A percentile compares a stretch with the other conserved stretches of the same genome.
phyloP scores from a whole-genome alignment of 2,888 invertebrate genomes.

The Brachyopa scutellaris region DNA sequence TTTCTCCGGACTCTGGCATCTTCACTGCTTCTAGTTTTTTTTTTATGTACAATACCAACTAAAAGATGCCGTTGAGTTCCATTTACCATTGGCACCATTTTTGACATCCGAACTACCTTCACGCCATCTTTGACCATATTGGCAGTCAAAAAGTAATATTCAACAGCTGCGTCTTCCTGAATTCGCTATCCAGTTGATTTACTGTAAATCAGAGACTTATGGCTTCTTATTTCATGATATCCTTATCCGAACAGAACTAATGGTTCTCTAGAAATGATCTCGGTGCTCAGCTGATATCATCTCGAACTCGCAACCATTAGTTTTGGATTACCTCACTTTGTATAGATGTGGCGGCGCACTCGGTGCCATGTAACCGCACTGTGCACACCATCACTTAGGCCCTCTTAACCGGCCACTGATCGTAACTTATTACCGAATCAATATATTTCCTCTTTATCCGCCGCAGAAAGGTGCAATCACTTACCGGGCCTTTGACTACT shows the following conservation, averaged over 20 bases:
- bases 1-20: too few relatives aligned
- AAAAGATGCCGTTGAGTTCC: too few relatives aligned
- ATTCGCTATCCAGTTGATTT: background rate
- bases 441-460: constrained; percentile 49
- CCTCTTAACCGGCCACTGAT: constrained; percentile 33
- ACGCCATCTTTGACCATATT: background rate
- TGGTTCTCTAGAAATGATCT: constrained; percentile 41
- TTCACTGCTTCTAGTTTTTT: too few relatives aligned
- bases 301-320: constrained; percentile 51
- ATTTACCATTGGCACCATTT: too few relatives aligned
- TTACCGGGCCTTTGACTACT: constrained; percentile 47
- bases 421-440: constrained; percentile 64
- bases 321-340: constrained; percentile 54
- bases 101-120: background rate
- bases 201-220: constrained; percentile 1
- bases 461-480: constrained; percentile 43
- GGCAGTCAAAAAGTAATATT: too few relatives aligned
- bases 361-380: constrained; percentile 26
- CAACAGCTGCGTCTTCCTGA: background rate
- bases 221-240: constrained; percentile 10
- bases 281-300: constrained; percentile 37
- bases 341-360: constrained; percentile 25
- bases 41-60: too few relatives aligned
- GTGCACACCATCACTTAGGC: constrained; percentile 43
- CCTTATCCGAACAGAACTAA: constrained; percentile 36